phyloP scores from a whole-genome alignment of 2,888 invertebrate species.

The Andrena flavipes region DNA sequence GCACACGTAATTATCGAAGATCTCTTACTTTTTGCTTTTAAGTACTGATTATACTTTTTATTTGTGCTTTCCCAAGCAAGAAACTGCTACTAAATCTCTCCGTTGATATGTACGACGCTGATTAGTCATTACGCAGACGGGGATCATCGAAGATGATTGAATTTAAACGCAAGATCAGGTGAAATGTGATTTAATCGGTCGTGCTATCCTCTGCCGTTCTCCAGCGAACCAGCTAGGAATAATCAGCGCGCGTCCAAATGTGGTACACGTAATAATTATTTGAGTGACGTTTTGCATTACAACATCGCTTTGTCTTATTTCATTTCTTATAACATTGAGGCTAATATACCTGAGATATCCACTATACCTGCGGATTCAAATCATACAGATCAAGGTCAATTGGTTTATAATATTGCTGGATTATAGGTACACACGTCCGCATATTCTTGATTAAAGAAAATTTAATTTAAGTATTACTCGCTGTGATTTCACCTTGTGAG shows the following conservation, averaged over 20 bases:
- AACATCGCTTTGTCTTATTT: slow-evolving; percentile 8
- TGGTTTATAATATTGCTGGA: background rate
- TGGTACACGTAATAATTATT: slow-evolving; percentile 56
- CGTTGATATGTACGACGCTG: slow-evolving; percentile 37
- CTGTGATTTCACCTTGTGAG: no score
- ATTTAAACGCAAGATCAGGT: slow-evolving; percentile 42
- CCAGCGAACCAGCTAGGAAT: slow-evolving; percentile 55
- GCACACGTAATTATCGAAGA: background rate
- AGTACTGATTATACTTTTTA: slow-evolving; percentile 20
- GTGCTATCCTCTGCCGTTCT: slow-evolving; percentile 33
- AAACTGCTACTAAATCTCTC: slow-evolving; percentile 20
- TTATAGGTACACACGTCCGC: no score
- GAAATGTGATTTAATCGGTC: slow-evolving; percentile 33
- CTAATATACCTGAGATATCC: no score
- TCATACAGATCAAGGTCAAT: slow-evolving; percentile 9
- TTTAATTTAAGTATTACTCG: no score
- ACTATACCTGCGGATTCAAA: background rate
- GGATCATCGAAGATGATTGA: slow-evolving; percentile 32
- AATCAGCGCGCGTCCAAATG: slow-evolving; percentile 63
- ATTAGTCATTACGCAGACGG: slow-evolving; percentile 38
- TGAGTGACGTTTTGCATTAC: slow-evolving; percentile 64
- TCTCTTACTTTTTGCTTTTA: background rate
- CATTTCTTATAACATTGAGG: background rate
- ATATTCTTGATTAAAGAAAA: background rate
- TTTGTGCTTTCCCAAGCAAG: slow-evolving; percentile 44